These are phyloP conservation scores for Dynastes hyllus DNA, from an alignment of 2,888 invertebrate genomes.

Conservation along the genomic window DNA sequence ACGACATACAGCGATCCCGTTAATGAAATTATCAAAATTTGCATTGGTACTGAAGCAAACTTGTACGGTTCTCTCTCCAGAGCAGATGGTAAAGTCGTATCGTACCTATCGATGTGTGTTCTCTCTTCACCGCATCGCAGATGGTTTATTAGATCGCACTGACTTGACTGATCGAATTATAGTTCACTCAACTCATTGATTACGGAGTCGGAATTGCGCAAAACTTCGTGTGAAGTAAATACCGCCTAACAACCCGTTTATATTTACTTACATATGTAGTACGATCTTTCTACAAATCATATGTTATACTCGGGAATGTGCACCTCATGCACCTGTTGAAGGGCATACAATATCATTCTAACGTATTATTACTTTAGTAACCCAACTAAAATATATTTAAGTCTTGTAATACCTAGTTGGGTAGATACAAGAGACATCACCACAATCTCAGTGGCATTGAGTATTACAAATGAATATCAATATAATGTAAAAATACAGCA, in stretches of 20 bases:
- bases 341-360: constrained; percentile 5
- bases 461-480: too few species aligned
- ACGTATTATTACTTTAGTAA: constrained; percentile 16
- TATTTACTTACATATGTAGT: constrained; percentile 24
- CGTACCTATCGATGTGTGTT: neutral
- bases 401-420: neutral
- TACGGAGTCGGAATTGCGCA: constrained; percentile 32
- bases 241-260: constrained; percentile 11
- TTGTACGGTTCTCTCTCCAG: neutral
- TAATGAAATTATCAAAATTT: constrained; percentile 40
- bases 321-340: constrained; percentile 10
- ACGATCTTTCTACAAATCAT: neutral
- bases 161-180: constrained; percentile 55
- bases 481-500: too few species aligned
- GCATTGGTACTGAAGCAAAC: constrained; percentile 12
- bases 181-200: constrained; percentile 53
- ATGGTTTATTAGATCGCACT: constrained; percentile 52
- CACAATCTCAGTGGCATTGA: too few species aligned
- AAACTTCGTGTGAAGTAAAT: constrained; percentile 25
- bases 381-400: neutral
- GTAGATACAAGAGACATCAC: too few species aligned
- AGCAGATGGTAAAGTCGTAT: neutral
- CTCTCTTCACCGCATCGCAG: constrained; percentile 5
- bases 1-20: neutral
- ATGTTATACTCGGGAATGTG: neutral